phyloP scores from a whole-genome alignment of 2,113 vertebrate genomes.

The Microcebus griseorufus region DNA sequence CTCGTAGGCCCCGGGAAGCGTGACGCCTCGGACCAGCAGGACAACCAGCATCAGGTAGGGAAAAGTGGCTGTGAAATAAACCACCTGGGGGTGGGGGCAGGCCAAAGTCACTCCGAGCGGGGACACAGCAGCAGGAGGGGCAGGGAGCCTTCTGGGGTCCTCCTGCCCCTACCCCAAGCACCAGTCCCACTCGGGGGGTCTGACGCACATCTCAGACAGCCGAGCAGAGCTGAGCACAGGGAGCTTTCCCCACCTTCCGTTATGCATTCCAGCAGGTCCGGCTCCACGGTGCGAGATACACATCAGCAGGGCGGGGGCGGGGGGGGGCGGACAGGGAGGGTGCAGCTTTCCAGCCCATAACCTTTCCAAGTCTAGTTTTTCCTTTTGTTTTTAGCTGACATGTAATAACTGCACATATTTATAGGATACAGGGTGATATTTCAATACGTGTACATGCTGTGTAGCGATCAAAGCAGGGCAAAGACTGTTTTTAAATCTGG shows the following conservation, averaged over 20 bases:
- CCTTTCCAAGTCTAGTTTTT: background rate
- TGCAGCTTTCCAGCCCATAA: background rate
- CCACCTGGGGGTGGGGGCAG: slow-evolving; percentile 86
- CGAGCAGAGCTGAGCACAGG: background rate
- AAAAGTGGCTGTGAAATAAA: slow-evolving; percentile 98
- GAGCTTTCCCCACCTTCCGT: slow-evolving; percentile 15
- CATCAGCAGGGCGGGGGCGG: background rate
- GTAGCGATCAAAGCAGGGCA: background rate
- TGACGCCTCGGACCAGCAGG: slow-evolving; percentile 92
- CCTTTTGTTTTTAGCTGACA: background rate
- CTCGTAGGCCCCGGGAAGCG: slow-evolving; percentile 91
- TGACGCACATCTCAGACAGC: background rate
- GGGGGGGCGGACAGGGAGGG: background rate
- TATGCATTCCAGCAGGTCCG: background rate
- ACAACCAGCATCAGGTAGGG: slow-evolving; percentile 95
- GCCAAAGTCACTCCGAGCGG: background rate
- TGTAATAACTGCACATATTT: background rate
- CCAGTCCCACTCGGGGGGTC: background rate
- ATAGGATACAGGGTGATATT: background rate
- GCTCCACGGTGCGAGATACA: background rate
- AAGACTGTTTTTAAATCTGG: background rate
- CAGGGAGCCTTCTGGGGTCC: background rate
- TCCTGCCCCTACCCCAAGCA: background rate
- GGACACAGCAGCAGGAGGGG: background rate
- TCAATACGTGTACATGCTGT: background rate